phyloP scores from a whole-genome alignment of 1,140 invertebrate genomes.

The Zaprionus taronus region DNA sequence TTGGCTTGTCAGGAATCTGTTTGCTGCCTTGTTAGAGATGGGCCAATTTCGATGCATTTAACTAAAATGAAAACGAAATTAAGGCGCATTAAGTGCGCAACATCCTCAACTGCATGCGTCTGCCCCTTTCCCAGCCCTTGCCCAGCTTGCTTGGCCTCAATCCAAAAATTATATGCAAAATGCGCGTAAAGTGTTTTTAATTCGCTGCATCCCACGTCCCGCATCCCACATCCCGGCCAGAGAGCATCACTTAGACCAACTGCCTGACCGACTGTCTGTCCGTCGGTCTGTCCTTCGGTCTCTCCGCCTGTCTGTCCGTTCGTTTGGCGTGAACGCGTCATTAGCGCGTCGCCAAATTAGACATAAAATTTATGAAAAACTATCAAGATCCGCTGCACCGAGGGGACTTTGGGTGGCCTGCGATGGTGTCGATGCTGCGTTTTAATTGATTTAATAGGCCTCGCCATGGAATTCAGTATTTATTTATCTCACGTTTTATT shows the following conservation, averaged over 20 bases:
- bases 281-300: background rate
- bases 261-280: background rate
- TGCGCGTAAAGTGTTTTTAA: constrained; percentile 70
- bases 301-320: background rate
- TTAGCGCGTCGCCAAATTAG: constrained; percentile 52
- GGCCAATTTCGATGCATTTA: constrained; percentile 54
- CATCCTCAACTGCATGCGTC: constrained; percentile 16
- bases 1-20: constrained; percentile 40
- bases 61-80: constrained; percentile 72
- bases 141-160: constrained; percentile 50
- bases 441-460: constrained; percentile 54
- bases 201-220: constrained; percentile 56
- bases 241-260: background rate
- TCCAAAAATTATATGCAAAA: constrained; percentile 74
- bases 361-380: constrained; percentile 49
- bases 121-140: constrained; percentile 2
- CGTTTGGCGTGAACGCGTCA: constrained; percentile 50
- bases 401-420: constrained; percentile 14
- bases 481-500: constrained; percentile 19
- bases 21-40: constrained; percentile 13
- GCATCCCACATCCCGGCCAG: background rate
- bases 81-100: constrained; percentile 70
- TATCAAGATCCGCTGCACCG: constrained; percentile 27
- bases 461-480: constrained; percentile 8
- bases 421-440: constrained; percentile 3